Base-by-base conservation (phyloP, 2,888 invertebrate species). In the Litoditis marina region DNA sequence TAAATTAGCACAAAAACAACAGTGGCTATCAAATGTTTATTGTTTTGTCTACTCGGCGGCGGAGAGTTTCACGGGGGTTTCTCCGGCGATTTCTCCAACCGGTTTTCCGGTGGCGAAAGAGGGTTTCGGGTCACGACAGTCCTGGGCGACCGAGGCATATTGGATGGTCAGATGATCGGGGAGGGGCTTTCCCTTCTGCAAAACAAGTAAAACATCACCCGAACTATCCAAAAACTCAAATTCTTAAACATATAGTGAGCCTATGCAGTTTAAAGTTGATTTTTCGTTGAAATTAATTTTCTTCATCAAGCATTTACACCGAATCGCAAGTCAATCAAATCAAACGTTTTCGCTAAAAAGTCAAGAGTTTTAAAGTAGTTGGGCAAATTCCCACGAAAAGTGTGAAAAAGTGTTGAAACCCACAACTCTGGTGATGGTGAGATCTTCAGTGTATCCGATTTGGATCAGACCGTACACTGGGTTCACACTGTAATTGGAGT, bases 401-500 rank as follows among this genome's bases (percentile, higher is more conserved):
- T n/a, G n/a, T n/a, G n/a, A n/a, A n/a, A n/a, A n/a, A 22, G 19
- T n/a, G 11, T 47, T 47, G 47, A n/a, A 11, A 47, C 13, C 13
- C 30, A 11, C 51, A 34, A 36, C 3, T 11, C 68, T 44, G 13
- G 71, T 68, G 52, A 71, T 68, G 49, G 67, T 32, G 42, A 69
- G 55, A 22, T 66, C 66, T 6, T 59, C 59, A 8, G 66, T 66
- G 53, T 69, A 65, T 25, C 67, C 65, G 39, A 67, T 63, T 55
- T 71, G 63, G 51, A 71, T 66, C 4, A 71, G 42, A 4, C 66
- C 69, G 39, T 55, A 63, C 47, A 58, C 61, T 0, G 36, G 36
- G 56, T 66, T 68, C 44, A 71, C 71, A 39, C 64, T 64, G 62
- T 71, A 71, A 65, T 76, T 73, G 39, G 76, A 77, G 60, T 77